These are phyloP conservation scores for Zosterops lateralis DNA, from an alignment of 2,113 vertebrate species.

Conservation along the genomic window DNA sequence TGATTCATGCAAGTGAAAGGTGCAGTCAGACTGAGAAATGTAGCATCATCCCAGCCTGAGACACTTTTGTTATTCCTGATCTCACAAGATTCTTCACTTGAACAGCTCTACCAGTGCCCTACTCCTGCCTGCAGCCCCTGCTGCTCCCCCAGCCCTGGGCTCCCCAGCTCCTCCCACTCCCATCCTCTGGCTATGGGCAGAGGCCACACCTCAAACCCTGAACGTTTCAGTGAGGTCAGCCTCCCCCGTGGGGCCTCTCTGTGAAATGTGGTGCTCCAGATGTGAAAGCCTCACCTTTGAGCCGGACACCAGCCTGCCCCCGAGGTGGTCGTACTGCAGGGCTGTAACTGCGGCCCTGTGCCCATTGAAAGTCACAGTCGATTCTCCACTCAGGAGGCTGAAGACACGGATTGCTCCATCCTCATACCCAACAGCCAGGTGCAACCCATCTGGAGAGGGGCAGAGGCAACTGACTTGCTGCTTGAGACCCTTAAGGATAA, in stretches of 20 bases:
- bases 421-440: conserved; percentile 92
- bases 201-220: background rate
- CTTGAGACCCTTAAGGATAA: conserved; percentile 90
- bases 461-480: conserved; percentile 89
- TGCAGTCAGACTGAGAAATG: background rate
- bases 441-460: conserved; percentile 87
- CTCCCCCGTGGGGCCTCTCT: background rate
- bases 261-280: background rate
- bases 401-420: conserved; percentile 89
- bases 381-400: conserved; percentile 87
- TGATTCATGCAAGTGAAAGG: background rate
- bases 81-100: background rate
- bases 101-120: background rate
- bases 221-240: background rate
- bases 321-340: conserved; percentile 86
- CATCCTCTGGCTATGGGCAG: background rate
- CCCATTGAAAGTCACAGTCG: conserved; percentile 87
- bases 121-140: background rate
- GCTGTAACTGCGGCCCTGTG: conserved; percentile 88
- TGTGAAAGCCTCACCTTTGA: conserved; percentile 81
- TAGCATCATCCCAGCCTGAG: background rate
- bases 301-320: conserved; percentile 89
- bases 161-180: background rate
- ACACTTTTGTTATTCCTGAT: background rate
- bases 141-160: background rate